These are phyloP conservation scores for Dorcus parallelipipedus DNA, from an alignment of 2,888 invertebrate species.

Conservation along the genomic window DNA sequence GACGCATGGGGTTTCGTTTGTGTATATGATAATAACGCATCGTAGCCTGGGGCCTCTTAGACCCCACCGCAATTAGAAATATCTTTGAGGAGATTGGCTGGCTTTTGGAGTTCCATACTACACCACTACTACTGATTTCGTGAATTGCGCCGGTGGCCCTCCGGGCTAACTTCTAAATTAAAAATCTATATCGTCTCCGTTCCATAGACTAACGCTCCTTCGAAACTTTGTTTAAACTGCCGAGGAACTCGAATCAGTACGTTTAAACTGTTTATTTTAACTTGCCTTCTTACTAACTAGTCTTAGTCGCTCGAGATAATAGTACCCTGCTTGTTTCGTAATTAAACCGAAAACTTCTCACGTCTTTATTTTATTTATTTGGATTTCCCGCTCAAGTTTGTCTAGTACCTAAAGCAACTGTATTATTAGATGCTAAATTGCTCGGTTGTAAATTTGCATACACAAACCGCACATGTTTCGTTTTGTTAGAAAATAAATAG, in stretches of 20 bases:
- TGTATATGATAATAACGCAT: slow-evolving; percentile 19
- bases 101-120: slow-evolving; percentile 4
- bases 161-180: slow-evolving; percentile 21
- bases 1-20: slow-evolving; percentile 14
- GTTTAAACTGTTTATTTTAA: neutral
- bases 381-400: neutral
- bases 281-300: neutral
- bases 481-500: too few relatives aligned
- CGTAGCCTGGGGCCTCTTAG: neutral
- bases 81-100: slow-evolving; percentile 17
- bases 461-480: too few relatives aligned
- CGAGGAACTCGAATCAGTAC: neutral
- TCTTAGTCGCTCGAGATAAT: neutral
- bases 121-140: slow-evolving; percentile 16
- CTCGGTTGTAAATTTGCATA: too few relatives aligned
- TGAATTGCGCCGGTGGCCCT: slow-evolving; percentile 11
- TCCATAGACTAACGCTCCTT: neutral
- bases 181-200: slow-evolving; percentile 22
- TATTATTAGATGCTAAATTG: too few relatives aligned
- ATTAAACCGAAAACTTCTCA: neutral
- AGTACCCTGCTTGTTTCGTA: neutral
- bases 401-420: too few relatives aligned
- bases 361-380: neutral
- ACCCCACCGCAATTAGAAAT: slow-evolving; percentile 21
- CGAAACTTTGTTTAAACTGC: too few relatives aligned